These are phyloP conservation scores for Xanthorhoe designata DNA, from an alignment of 2,888 invertebrate genomes.

Conservation along the genomic window DNA sequence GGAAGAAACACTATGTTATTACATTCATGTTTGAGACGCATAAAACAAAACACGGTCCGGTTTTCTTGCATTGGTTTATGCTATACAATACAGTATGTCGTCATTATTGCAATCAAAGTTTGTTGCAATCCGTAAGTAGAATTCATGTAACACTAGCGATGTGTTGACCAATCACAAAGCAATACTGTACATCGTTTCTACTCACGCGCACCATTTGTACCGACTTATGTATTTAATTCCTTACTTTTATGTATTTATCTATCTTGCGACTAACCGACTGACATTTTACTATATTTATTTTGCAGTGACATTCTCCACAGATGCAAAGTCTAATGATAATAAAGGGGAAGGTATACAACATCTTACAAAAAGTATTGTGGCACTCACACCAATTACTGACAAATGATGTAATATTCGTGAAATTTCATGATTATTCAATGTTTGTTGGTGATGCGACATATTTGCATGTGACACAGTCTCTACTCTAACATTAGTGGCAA, in stretches of 20 bases:
- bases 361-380: constrained; percentile 42
- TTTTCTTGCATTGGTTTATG: neutral
- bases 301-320: constrained; percentile 80
- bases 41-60: neutral
- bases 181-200: neutral
- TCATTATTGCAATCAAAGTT: neutral
- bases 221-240: neutral
- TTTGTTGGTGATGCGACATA: constrained; percentile 16
- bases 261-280: constrained; percentile 48
- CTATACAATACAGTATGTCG: too few species aligned
- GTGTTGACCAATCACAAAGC: neutral
- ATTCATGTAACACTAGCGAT: constrained; percentile 9
- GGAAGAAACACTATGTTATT: neutral
- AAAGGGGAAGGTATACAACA: constrained; percentile 65
- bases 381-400: constrained; percentile 16
- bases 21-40: neutral
- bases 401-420: constrained; percentile 1
- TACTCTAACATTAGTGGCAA: too few species aligned
- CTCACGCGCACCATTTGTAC: constrained; percentile 2
- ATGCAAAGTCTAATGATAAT: constrained; percentile 69
- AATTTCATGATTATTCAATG: constrained; percentile 4
- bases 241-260: constrained; percentile 22
- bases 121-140: constrained; percentile 6
- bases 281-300: constrained; percentile 60
- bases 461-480: constrained; percentile 28